Evolutionary conservation across 2,888 invertebrate species (phyloP).

Genomic region (Dione vanillae): DNA sequence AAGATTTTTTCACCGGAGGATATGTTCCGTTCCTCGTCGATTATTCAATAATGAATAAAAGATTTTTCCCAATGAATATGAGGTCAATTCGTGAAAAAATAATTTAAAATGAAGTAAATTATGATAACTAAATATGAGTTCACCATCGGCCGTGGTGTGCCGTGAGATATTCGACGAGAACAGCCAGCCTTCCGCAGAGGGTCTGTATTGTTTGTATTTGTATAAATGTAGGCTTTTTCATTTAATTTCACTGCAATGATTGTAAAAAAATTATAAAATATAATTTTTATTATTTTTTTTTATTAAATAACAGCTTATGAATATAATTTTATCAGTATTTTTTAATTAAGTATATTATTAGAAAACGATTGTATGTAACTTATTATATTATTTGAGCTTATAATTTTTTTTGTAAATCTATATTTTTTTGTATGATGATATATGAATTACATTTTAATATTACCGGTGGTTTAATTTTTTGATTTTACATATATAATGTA

Average conservation of each 20-base stretch:
- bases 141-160: constrained; percentile 86
- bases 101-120: constrained; percentile 59
- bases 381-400: neutral
- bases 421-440: no score
- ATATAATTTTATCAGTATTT: neutral
- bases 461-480: no score
- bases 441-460: no score
- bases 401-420: no score
- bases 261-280: neutral
- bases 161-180: constrained; percentile 94
- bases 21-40: constrained; percentile 33
- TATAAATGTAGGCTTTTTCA: constrained; percentile 27
- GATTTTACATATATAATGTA: no score
- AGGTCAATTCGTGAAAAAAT: constrained; percentile 20
- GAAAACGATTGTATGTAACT: no score
- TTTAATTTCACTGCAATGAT: neutral
- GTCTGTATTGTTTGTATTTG: constrained; percentile 77
- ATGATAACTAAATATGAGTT: constrained; percentile 68
- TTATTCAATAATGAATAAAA: constrained; percentile 44
- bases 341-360: neutral
- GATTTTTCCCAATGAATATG: constrained; percentile 28
- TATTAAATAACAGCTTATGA: neutral
- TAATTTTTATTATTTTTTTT: neutral
- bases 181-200: constrained; percentile 92
- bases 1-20: constrained; percentile 40